Percentiles rank a stretch among this genome's conserved stretches.
phyloP scores from a whole-genome alignment of 2,888 invertebrate genomes.

The Melanchra persicariae region DNA sequence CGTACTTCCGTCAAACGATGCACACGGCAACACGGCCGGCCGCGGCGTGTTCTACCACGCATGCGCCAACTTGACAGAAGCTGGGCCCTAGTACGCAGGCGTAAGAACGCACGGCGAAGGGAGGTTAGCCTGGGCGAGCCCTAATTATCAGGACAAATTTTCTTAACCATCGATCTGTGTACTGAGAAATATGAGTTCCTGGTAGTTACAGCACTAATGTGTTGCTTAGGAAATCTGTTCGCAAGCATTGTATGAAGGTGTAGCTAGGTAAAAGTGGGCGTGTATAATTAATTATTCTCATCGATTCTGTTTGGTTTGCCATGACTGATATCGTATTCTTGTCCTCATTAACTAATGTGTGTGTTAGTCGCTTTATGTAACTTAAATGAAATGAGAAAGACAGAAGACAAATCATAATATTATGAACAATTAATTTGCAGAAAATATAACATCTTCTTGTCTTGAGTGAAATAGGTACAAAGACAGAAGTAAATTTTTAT shows the following conservation, averaged over 20 bases:
- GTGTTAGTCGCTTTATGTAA: background rate
- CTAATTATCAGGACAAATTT: slow-evolving; percentile 37
- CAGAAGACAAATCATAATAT: background rate
- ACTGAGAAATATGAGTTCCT: slow-evolving; percentile 1
- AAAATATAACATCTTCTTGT: background rate
- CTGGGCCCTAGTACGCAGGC: slow-evolving; percentile 31
- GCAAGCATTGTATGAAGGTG: background rate
- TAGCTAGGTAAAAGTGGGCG: slow-evolving; percentile 25
- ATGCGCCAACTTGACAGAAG: slow-evolving; percentile 56
- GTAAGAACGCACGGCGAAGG: slow-evolving; percentile 34
- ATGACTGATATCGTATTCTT: background rate
- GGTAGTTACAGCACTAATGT: background rate
- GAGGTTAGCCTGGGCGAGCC: slow-evolving; percentile 41
- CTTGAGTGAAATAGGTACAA: too few relatives aligned
- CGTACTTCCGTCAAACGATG: slow-evolving; percentile 42
- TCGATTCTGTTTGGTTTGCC: slow-evolving; percentile 9
- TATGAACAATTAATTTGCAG: background rate
- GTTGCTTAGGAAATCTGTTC: background rate
- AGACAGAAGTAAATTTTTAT: background rate
- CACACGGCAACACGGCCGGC: slow-evolving; percentile 42
- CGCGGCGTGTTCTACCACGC: slow-evolving; percentile 18
- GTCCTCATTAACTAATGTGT: too few relatives aligned
- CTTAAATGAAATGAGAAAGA: too few relatives aligned
- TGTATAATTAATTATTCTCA: slow-evolving; percentile 13
- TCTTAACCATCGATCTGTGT: slow-evolving; percentile 43